Base-by-base conservation (phyloP, 2,888 invertebrate species). In the Hedya salicella region DNA sequence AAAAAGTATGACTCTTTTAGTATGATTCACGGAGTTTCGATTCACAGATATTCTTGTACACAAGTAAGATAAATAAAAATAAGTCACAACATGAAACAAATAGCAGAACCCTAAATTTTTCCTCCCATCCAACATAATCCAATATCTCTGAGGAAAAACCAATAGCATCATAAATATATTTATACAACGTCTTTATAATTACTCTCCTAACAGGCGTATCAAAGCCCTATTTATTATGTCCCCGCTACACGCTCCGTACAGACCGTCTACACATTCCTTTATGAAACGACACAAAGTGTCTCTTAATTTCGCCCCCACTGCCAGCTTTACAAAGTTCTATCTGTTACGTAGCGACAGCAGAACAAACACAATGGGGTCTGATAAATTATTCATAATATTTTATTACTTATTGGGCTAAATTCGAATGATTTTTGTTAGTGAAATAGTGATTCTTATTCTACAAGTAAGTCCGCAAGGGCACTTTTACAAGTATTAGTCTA, bases 241-340 rank as follows among this genome's bases (percentile, higher is more conserved):
- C 62, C 66, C 68, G 78, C 73, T 72, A 68, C 77, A 75, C 75
- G 68, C 75, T 76, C 79, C 78, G 36, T 49, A 14, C 52, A 59
- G 36, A 2, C 36, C 16, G 59, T 48, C 60, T 40, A 65, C 61
- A 80, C 81, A 85, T 87, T 84, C 81, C 84, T 89, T 88, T 89
- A 89, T 88, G 85, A 81, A 83, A 75, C 77, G 74, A 78, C 82
- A 88, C 87, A 89, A 88, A 88, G 88, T 90, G 87, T 89, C 89
- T 90, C 89, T 90, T 90, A 90, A 90, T 90, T 90, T 88, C 80
- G 85, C 88, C 88, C 78, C 77, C 76, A 81, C 81, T 82, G 78
- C 83, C 74, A 77, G 83, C 82, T 83, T 78, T 80, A 82, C 86
- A 85, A 84, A 87, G 83, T 88, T 82, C 75, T 82, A 78, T 86